phyloP scores from a whole-genome alignment of 2,113 vertebrate species.

The Trochalopteron elliotii region DNA sequence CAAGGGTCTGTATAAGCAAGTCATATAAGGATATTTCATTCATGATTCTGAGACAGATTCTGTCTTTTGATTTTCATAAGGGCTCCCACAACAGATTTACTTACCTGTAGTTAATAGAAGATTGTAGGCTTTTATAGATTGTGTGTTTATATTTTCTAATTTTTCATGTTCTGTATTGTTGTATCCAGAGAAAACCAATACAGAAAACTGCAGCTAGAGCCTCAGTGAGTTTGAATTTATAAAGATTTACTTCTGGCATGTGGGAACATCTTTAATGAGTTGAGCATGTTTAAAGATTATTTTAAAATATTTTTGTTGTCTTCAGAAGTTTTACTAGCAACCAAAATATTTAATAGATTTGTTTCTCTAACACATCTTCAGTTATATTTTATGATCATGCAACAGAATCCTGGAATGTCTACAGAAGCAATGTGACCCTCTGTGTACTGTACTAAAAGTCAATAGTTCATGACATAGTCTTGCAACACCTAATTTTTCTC shows the following conservation, averaged over 20 bases:
- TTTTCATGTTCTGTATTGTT: neutral
- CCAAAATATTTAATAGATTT: neutral
- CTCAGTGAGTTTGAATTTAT: neutral
- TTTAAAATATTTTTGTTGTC: neutral
- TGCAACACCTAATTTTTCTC: neutral
- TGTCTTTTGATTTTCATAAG: neutral
- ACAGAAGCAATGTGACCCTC: neutral
- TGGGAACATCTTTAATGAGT: neutral
- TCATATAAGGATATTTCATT: neutral
- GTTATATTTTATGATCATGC: neutral
- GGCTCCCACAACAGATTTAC: neutral
- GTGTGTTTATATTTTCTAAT: neutral
- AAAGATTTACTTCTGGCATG: neutral
- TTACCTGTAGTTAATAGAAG: neutral
- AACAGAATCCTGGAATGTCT: neutral
- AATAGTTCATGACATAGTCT: neutral
- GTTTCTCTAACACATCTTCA: neutral
- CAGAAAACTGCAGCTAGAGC: neutral
- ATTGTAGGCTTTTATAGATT: neutral
- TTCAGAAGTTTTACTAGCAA: neutral
- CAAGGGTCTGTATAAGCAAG: neutral
- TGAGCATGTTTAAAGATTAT: neutral
- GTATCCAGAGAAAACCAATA: neutral
- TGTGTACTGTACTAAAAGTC: neutral
- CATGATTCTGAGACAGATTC: neutral